phyloP scores from a whole-genome alignment of 2,113 vertebrate genomes.

The Burhinus bistriatus region DNA sequence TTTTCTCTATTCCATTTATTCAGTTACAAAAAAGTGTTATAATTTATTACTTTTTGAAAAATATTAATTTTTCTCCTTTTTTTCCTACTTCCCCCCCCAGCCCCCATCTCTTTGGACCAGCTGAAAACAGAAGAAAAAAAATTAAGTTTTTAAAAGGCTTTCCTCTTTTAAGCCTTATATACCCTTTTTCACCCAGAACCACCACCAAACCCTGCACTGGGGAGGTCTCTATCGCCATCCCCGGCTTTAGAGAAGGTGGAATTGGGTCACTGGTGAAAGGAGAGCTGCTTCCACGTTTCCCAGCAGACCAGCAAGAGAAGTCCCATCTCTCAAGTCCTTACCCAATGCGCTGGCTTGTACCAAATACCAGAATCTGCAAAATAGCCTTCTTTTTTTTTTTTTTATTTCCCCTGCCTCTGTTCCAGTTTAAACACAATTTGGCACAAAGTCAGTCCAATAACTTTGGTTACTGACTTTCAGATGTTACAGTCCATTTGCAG shows the following conservation, averaged over 20 bases:
- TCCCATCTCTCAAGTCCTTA: not conserved
- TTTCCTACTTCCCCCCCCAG: not conserved
- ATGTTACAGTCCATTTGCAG: not conserved
- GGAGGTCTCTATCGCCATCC: not conserved
- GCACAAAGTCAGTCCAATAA: not conserved
- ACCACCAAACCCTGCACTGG: not conserved
- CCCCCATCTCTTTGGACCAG: not conserved
- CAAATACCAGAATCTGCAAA: not conserved
- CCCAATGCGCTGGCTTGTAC: accelerated
- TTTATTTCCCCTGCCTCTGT: too few relatives aligned
- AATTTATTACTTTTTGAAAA: not conserved
- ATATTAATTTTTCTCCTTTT: not conserved
- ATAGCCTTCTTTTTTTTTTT: too few relatives aligned
- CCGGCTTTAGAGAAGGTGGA: not conserved
- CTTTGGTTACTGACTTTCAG: not conserved
- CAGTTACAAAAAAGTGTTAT: not conserved
- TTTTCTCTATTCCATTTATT: not conserved
- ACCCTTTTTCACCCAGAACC: not conserved
- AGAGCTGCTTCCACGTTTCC: not conserved
- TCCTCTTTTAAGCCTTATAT: not conserved
- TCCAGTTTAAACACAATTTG: not conserved
- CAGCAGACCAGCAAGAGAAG: not conserved
- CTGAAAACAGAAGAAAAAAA: not conserved
- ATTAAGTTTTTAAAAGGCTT: not conserved
- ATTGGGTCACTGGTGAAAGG: not conserved